These are phyloP conservation scores for Baryphthengus martii DNA, from an alignment of 2,113 vertebrate species.

Conservation along the genomic window DNA sequence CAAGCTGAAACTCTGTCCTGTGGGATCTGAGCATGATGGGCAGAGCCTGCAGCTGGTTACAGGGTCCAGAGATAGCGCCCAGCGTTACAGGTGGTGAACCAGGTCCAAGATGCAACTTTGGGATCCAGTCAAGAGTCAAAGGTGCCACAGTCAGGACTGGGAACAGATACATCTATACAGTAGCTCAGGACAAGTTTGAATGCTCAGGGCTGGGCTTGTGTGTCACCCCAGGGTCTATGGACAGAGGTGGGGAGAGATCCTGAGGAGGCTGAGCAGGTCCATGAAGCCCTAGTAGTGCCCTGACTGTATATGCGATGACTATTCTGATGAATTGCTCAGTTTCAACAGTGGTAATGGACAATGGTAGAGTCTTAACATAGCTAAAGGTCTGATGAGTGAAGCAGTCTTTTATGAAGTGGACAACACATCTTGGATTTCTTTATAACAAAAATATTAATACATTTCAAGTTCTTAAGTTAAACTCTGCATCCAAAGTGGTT, in stretches of 20 bases:
- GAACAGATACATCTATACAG: not conserved
- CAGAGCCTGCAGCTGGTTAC: not conserved
- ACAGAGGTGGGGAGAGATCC: not conserved
- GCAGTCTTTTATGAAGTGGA: not conserved
- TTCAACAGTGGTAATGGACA: not conserved
- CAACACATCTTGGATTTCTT: not conserved
- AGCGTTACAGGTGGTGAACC: not conserved
- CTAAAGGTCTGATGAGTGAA: not conserved
- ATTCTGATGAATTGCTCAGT: not conserved
- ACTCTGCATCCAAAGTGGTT: not conserved
- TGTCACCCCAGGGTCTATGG: not conserved
- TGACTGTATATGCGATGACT: not conserved
- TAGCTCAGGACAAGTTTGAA: not conserved
- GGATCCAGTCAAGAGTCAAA: not conserved
- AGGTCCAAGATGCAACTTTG: not conserved
- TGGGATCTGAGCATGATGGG: not conserved
- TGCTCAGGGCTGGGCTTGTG: not conserved
- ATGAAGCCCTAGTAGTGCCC: not conserved
- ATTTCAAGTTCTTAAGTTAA: not conserved
- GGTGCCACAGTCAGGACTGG: not conserved
- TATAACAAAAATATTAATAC: not conserved
- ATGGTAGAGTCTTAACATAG: not conserved
- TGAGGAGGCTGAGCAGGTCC: not conserved
- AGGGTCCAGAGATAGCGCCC: not conserved
- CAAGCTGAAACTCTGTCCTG: not conserved